Percentiles rank a stretch among this genome's conserved stretches.
These are phyloP conservation scores for Drosophila yooni DNA, from an alignment of 2,888 invertebrate genomes.

Conservation along the genomic window DNA sequence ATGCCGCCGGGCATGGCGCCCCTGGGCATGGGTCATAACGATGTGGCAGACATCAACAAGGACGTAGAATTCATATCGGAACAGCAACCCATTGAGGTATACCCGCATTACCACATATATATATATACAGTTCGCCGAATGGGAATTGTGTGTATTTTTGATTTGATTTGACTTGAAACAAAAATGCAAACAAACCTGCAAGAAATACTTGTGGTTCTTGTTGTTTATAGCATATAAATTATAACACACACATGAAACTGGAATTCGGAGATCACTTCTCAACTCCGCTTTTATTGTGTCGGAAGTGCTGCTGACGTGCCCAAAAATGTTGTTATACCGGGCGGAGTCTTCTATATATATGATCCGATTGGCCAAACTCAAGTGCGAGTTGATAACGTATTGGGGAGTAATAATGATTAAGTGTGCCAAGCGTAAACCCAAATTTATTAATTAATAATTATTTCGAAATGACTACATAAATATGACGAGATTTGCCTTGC, in stretches of 20 bases:
- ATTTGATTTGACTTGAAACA: background rate
- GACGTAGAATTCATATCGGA: constrained; percentile 89
- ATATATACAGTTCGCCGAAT: constrained; percentile 9
- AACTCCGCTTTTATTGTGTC: constrained; percentile 37
- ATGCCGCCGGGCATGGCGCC: constrained; percentile 84
- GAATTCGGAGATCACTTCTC: constrained; percentile 11
- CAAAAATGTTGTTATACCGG: constrained; percentile 71
- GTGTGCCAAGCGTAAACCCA: constrained; percentile 1
- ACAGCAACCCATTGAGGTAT: constrained; percentile 86
- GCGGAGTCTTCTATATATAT: constrained; percentile 22
- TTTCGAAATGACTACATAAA: constrained; percentile 1
- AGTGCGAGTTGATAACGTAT: background rate
- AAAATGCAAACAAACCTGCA: constrained; percentile 20
- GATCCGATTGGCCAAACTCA: constrained; percentile 16
- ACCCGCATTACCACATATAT: constrained; percentile 4
- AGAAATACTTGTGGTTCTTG: constrained; percentile 26
- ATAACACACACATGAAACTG: constrained; percentile 27
- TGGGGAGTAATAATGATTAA: constrained; percentile 22
- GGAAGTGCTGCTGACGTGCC: constrained; percentile 78
- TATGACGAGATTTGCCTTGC: constrained; percentile 8
- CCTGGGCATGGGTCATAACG: constrained; percentile 59
- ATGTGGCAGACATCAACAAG: constrained; percentile 86
- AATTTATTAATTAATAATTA: constrained; percentile 6
- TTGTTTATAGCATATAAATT: constrained; percentile 16
- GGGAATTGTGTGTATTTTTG: constrained; percentile 4